Evolutionary conservation across 92 coral and sea anemone species (phyloP).

Genomic region (Ricordea florida): DNA sequence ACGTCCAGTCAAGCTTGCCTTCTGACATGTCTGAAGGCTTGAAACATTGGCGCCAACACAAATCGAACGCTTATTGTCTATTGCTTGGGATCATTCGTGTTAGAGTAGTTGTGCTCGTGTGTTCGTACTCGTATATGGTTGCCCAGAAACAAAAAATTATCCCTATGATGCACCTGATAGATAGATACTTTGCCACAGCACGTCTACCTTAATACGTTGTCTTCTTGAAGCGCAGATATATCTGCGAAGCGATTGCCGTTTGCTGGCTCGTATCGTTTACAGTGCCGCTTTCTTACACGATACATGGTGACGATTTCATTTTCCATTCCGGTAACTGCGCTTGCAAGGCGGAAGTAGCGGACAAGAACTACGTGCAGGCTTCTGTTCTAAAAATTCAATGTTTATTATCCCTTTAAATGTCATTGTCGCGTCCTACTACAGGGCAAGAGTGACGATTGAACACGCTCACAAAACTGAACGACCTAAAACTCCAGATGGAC

Average conservation of each 20-base stretch:
- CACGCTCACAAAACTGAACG: background rate
- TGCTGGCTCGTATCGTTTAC: constrained; percentile 36
- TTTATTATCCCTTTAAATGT: constrained; percentile 12
- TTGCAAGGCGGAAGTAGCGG: constrained; percentile 13
- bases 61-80: no score
- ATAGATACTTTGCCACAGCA: constrained; percentile 20
- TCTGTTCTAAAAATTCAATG: constrained; percentile 8
- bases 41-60: no score
- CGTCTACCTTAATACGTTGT: background rate
- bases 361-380: constrained; percentile 8
- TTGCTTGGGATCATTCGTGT: no score
- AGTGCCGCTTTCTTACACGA: constrained; percentile 5
- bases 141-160: no score
- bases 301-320: background rate
- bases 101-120: no score
- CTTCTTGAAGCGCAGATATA: constrained; percentile 10
- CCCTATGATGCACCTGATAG: constrained; percentile 13
- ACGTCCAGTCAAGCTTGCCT: no score
- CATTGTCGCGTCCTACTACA: constrained; percentile 8
- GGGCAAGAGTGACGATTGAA: background rate
- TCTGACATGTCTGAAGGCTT: no score
- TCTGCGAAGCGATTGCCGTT: constrained; percentile 4
- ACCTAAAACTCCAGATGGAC: background rate
- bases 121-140: no score
- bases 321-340: constrained; percentile 46